Conservation (phyloP, 1,140 invertebrate genomes). For the Halesus radiatus region DNA sequence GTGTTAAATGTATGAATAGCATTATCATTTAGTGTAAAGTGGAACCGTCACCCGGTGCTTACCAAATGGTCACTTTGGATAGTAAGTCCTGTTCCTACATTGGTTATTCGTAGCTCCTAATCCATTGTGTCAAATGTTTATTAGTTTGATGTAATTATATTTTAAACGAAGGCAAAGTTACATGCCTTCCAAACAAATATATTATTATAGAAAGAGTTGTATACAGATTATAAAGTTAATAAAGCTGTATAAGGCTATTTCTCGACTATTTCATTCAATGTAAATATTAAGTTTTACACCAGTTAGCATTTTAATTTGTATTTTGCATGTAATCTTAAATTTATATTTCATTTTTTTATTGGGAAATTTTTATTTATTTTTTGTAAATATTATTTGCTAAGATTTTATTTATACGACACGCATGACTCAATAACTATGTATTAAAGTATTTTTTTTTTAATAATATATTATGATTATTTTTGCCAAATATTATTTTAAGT, state of each 20-base stretch:
- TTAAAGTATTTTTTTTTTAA: conserved; percentile 23
- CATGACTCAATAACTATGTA: conserved; percentile 33
- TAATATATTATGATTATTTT: conserved; percentile 26
- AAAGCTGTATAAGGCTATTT: conserved; percentile 49
- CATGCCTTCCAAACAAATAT: conserved; percentile 40
- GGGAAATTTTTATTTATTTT: neutral
- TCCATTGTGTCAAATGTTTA: conserved; percentile 56
- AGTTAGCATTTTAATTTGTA: conserved; percentile 39
- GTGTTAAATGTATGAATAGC: conserved; percentile 47
- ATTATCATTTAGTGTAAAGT: conserved; percentile 39
- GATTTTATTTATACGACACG: conserved; percentile 30
- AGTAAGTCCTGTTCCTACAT: conserved; percentile 49
- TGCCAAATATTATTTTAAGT: conserved; percentile 28
- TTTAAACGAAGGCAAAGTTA: conserved; percentile 45
- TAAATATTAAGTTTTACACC: conserved; percentile 18
- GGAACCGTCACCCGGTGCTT: conserved; percentile 43
- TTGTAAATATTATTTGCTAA: conserved; percentile 34
- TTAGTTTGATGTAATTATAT: conserved; percentile 55
- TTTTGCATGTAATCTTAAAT: conserved; percentile 15
- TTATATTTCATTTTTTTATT: neutral
- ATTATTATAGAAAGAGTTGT: conserved; percentile 52
- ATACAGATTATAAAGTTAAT: conserved; percentile 51
- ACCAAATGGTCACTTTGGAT: conserved; percentile 44
- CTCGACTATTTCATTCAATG: conserved; percentile 29
- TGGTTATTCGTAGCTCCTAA: conserved; percentile 53